Evolutionary conservation across 2,113 vertebrate species (phyloP), one percentile per base, ranked within the genome.

Genomic region (Pangasianodon hypophthalmus): DNA sequence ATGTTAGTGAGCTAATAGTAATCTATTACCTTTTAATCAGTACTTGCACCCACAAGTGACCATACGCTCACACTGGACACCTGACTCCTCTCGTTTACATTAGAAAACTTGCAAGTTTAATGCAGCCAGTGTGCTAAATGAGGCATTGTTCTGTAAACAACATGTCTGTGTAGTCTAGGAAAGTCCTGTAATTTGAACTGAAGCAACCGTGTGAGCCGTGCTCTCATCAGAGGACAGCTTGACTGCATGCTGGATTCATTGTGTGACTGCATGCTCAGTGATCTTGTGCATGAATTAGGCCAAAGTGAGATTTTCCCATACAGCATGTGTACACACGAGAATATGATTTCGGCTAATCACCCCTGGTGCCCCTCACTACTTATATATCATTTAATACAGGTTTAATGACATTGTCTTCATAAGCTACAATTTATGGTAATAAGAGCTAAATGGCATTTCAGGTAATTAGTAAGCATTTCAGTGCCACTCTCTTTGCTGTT

Each of bases 301-400:
- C 48, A 24, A 84, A 60, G 9, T 24, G 67, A 71, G 18, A 41
- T 58, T 60, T 16, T 21, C 56, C 80, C 52, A 2, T 32, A 67
- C 4, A 37, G 6, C n/a, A 64, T 32, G 60, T 85, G 58, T 60
- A 86, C 46, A 71, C 75, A 24, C 0, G 62, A 86, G 89, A 82
- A 90, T 71, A 86, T 86, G 84, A 81, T 67, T 79, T 56, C n/a
- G 32, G 71, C 58, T 86, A 64, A 90, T 90, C 32, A 6, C 77
- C 62, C 29, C 21, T 44, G 84, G 48, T 18, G 73, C 13, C 54
- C 52, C 67, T 48, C 2, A 48, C 41, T 32, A 62, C 82, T 85
- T 85, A 1, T 37, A 69, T 56, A 81, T 44, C 44, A 46, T 6
- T 37, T 89, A 75, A 77, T 89, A 73, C 19, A 37, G 58, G 83